Evolutionary conservation across 2,113 vertebrate genomes (phyloP).

Genomic region (Cercocebus atys): DNA sequence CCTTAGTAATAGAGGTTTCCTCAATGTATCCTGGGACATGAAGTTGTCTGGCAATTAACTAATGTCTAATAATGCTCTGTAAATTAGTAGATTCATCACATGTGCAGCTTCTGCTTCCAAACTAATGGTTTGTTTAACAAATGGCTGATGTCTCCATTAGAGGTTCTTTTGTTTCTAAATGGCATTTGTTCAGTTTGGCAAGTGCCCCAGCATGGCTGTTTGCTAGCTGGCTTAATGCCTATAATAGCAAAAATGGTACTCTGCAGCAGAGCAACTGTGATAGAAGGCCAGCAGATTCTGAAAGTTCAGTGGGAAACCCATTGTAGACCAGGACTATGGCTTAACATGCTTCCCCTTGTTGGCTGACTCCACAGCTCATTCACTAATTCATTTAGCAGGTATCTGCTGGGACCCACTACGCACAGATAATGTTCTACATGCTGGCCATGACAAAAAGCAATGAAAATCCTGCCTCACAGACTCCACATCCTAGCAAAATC

Average conservation of each 20-base stretch:
- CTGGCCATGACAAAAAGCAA: neutral
- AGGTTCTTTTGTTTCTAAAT: slow-evolving; percentile 32
- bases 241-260: neutral
- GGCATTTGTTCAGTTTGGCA: neutral
- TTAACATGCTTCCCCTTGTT: neutral
- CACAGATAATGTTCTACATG: neutral
- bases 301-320: neutral
- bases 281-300: neutral
- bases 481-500: neutral
- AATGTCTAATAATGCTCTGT: slow-evolving; percentile 57
- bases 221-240: neutral
- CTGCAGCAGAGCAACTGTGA: neutral
- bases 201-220: neutral
- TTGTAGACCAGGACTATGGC: neutral
- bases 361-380: neutral
- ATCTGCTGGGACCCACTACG: neutral
- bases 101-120: slow-evolving; percentile 47
- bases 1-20: neutral
- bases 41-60: slow-evolving; percentile 51
- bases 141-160: slow-evolving; percentile 31
- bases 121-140: slow-evolving; percentile 59
- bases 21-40: neutral
- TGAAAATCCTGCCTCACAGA: neutral
- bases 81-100: slow-evolving; percentile 66
- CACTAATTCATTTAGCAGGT: neutral